Evolutionary conservation across 2,888 invertebrate genomes (phyloP).

Genomic region (Cataglyphis livida): DNA sequence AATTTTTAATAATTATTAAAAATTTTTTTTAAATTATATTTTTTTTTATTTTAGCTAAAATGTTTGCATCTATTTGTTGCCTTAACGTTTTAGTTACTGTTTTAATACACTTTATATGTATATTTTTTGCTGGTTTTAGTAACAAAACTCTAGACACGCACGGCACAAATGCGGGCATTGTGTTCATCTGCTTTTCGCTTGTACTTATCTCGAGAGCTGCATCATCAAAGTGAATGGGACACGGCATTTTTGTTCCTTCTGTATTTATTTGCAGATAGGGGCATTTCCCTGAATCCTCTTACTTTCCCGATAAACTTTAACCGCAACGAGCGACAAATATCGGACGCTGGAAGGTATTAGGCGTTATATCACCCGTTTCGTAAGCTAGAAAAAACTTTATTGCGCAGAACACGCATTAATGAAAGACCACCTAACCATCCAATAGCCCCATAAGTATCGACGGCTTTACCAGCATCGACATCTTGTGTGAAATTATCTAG

Average conservation of each 20-base stretch:
- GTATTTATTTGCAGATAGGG: slow-evolving; percentile 18
- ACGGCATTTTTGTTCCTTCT: slow-evolving; percentile 37
- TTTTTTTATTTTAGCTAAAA: neutral
- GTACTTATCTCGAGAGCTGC: slow-evolving; percentile 32
- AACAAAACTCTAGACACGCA: slow-evolving; percentile 13
- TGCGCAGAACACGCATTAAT: slow-evolving; percentile 20
- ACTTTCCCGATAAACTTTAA: slow-evolving; percentile 44
- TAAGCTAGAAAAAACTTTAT: slow-evolving; percentile 42
- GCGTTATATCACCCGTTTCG: slow-evolving; percentile 44
- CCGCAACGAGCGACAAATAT: slow-evolving; percentile 29
- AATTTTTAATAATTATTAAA: neutral
- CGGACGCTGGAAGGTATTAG: slow-evolving; percentile 35
- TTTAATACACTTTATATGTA: neutral
- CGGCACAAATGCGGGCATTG: slow-evolving; percentile 28
- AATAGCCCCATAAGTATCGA: slow-evolving; percentile 20
- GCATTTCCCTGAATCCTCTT: slow-evolving; percentile 25
- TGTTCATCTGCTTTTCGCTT: slow-evolving; percentile 7
- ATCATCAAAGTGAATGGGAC: slow-evolving; percentile 46
- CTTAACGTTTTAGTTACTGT: neutral
- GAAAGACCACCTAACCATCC: slow-evolving; percentile 19
- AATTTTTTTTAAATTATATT: too few species aligned
- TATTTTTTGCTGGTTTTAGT: slow-evolving; percentile 13
- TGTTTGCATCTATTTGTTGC: neutral
- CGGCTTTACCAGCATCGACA: neutral
- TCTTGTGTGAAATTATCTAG: slow-evolving; percentile 4